Base-by-base conservation (phyloP, 1,140 invertebrate genomes). In the Heliconius nattereri region DNA sequence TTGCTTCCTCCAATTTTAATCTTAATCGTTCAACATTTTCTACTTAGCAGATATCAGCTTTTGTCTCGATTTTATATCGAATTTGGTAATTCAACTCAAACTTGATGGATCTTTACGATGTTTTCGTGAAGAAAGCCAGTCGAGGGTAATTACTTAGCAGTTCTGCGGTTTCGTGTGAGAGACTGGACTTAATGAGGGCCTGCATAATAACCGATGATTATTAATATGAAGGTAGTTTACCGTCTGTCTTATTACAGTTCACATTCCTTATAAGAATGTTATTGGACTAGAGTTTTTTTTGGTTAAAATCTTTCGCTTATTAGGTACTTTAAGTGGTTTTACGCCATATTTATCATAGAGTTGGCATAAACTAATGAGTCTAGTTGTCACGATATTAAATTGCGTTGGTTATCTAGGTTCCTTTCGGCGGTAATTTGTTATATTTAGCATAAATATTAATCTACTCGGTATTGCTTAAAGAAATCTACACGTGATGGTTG, bases 111-210 rank as follows among this genome's bases (percentile, higher is more conserved):
- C 87, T 89, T 91, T 91, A 88, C 87, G 86, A 88, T 91, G 85
- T 90, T 91, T 91, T 93, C 86, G 87, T 89, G 89, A 91, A 89
- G 88, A 89, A 89, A 90, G 88, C 88, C 85, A 83, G 85, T 82
- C 83, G 81, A 45, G 83, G 89, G 87, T 92, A 93, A 93, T 93
- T 93, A 92, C 91, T 92, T 90, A 87, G 89, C 88, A 86, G 90
- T 89, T 92, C 86, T 93, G 91, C 86, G 92, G 92, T 92, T 92
- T 92, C 84, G 85, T 91, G 84, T 83, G 85, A 89, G 84, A 86
- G 86, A 85, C 83, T 81, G 82, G 83, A 84, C 80, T 88, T 91
- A 92, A 92, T 93, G 89, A 91, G 86, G 85, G 85, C 85, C 85
- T 82, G 81, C 80, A 87, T 91, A 90, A 91, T 91, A 90, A 90